Evolutionary conservation across 2,113 vertebrate genomes (phyloP).

Genomic region (Heterochromis multidens): DNA sequence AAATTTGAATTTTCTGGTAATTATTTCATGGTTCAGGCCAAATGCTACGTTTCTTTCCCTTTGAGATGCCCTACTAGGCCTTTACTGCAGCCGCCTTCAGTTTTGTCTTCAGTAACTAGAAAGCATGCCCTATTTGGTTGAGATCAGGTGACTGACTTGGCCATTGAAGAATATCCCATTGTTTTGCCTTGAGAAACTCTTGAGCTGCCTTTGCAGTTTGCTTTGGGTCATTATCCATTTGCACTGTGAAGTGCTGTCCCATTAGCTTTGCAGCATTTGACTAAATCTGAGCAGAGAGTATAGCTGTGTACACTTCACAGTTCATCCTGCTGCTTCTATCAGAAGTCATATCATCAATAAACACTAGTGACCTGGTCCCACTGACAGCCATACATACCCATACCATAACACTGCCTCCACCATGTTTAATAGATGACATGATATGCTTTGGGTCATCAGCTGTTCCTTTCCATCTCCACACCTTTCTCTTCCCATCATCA

Average conservation of each 20-base stretch:
- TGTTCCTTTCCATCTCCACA: neutral
- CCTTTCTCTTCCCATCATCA: neutral
- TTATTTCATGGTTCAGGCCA: too few species aligned
- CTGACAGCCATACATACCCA: neutral
- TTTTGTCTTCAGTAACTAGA: neutral
- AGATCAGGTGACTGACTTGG: neutral
- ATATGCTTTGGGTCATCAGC: neutral
- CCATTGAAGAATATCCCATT: neutral
- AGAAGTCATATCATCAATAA: neutral
- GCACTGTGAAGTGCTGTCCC: neutral
- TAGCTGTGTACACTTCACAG: too few species aligned
- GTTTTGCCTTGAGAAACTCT: neutral
- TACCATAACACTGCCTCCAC: neutral
- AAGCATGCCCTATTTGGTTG: neutral
- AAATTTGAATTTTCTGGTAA: too few species aligned
- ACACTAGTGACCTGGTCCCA: neutral
- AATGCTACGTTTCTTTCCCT: too few species aligned
- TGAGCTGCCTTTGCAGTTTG: neutral
- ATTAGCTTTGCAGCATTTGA: neutral
- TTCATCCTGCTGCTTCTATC: neutral
- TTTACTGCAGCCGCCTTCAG: neutral
- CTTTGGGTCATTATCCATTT: neutral
- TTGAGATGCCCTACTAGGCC: neutral
- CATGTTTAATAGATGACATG: neutral
- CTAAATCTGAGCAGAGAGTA: neutral